Evolutionary conservation across 2,113 vertebrate genomes (phyloP), one percentile per base, ranked within the genome.

Genomic region (Pampusana beccarii): DNA sequence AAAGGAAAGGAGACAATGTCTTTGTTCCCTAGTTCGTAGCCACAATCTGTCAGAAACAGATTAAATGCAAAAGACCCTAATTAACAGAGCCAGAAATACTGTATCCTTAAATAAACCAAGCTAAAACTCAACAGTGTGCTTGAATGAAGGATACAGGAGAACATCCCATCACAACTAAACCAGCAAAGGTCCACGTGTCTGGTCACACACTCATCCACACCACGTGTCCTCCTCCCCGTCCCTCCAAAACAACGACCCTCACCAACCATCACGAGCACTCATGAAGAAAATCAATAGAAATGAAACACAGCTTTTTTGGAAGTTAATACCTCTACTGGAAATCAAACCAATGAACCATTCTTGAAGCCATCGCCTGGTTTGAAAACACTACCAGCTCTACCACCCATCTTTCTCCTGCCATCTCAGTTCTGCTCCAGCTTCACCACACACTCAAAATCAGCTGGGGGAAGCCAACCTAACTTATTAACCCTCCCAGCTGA

Each of bases 361-460:
- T 31, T 10, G 29, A 16, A 48, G 16, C 4, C 14, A 6, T 3
- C 1, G 0, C 1, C 0, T 10, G 13, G 15, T 13, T 7, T 46
- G 53, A 62, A 42, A 42, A 18, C 7, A 2, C 8, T 28, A 2
- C 42, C 9, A 2, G 2, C 40, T 46, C 36, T 10, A 18, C 6
- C 36, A 73, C 2, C 2, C 15, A 4, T 5, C 34, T 26, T 24
- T 9, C 18, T 31, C 9, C 57, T 46, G 5, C 29, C 2, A 4
- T 5, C 11, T 58, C 38, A 20, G 4, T 0, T 1, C 31, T n/a
- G 8, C 11, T 72, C 46, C 16, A 71, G 13, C 16, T 29, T 21
- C 19, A 0, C 33, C 2, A 1, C 15, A 25, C 42, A 51, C 62
- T 6, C 5, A 0, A 4, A 29, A 21, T 5, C 16, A 20, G 7